These are phyloP conservation scores for Bovichtus diacanthus DNA, from an alignment of 2,797 vertebrate genomes.

Conservation along the genomic window DNA sequence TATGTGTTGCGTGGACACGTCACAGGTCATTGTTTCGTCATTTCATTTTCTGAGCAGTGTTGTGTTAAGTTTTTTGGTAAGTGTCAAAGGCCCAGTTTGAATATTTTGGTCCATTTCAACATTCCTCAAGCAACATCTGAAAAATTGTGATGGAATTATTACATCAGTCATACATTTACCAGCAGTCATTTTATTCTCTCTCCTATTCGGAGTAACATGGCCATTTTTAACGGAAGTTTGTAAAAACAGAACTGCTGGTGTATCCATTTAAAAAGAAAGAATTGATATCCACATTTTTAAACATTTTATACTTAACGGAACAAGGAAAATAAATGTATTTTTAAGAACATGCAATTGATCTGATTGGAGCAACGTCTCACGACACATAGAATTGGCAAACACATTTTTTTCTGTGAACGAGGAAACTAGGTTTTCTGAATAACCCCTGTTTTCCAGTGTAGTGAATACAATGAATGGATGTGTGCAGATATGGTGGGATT, in stretches of 20 bases:
- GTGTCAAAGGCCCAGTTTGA: conserved; percentile 3
- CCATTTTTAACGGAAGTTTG: not conserved
- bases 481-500: conserved; percentile 16
- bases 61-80: not conserved
- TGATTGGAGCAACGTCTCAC: not conserved
- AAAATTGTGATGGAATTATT: not conserved
- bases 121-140: not conserved
- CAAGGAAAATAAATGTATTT: not conserved
- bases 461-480: conserved; percentile 11
- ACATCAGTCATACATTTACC: not conserved
- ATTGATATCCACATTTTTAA: not conserved
- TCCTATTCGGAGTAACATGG: not conserved
- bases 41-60: not conserved
- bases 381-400: not conserved
- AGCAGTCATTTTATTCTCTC: not conserved
- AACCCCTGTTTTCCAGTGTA: not conserved
- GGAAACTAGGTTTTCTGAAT: not conserved
- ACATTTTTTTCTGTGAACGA: not conserved
- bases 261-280: not conserved
- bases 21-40: not conserved
- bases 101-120: not conserved
- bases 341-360: not conserved
- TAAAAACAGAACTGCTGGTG: not conserved
- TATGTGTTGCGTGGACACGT: conserved; percentile 18
- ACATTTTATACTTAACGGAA: not conserved